phyloP scores from a whole-genome alignment of 2,797 vertebrate species.

The Clarias pachynema region DNA sequence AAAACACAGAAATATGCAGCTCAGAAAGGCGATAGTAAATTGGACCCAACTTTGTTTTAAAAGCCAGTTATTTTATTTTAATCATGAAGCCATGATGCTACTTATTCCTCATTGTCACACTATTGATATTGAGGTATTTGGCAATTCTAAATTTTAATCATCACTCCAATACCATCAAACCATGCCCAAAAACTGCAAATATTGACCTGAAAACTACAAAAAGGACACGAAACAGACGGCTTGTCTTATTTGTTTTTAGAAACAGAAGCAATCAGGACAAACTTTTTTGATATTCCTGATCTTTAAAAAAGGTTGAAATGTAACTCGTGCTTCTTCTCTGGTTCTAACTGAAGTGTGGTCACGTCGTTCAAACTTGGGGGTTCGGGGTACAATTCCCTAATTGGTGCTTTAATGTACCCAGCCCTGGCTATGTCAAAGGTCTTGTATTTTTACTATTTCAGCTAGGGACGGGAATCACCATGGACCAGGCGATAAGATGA shows the following conservation, averaged over 20 bases:
- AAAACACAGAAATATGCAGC: neutral
- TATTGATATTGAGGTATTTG: neutral
- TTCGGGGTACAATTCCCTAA: constrained; percentile 53
- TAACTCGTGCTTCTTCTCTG: neutral
- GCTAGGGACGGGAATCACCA: too few species aligned
- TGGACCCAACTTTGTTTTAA: neutral
- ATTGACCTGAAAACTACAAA: neutral
- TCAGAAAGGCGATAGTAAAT: neutral
- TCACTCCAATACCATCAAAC: neutral
- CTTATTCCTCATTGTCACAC: neutral
- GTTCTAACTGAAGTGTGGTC: constrained; percentile 53
- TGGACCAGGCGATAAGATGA: too few species aligned
- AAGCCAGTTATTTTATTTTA: neutral
- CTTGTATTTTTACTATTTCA: too few species aligned
- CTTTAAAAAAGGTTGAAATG: neutral
- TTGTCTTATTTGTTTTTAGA: neutral
- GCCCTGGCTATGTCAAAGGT: neutral
- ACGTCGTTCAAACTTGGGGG: constrained; percentile 70
- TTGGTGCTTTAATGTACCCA: neutral
- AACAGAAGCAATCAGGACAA: too few species aligned
- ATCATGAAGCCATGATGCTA: neutral
- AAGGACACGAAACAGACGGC: neutral
- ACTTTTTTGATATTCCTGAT: neutral
- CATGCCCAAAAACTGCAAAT: too few species aligned
- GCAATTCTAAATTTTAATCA: neutral